Percentiles rank a stretch among this genome's conserved stretches.
phyloP scores from a whole-genome alignment of 2,113 vertebrate genomes.

The Mesoclemmys tuberculata region DNA sequence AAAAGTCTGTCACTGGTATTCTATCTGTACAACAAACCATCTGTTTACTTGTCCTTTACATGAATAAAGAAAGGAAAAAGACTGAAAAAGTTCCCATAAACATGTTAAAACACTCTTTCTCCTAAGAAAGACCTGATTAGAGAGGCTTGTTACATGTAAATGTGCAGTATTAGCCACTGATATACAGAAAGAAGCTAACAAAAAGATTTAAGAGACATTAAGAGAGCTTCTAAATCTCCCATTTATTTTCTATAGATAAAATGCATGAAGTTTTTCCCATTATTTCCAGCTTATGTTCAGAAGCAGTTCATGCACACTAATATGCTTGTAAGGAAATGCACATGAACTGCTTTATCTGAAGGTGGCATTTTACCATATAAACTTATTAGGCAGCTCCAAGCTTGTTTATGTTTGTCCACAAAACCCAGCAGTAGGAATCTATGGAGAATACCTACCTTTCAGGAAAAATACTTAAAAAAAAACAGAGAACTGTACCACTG shows the following conservation, averaged over 20 bases:
- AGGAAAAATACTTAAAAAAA: neutral
- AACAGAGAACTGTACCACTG: neutral
- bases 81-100: neutral
- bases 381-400: slow-evolving; percentile 15
- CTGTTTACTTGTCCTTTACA: neutral
- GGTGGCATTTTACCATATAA: slow-evolving; percentile 44
- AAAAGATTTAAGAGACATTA: neutral
- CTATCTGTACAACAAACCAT: neutral
- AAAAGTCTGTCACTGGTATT: neutral
- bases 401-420: slow-evolving; percentile 20
- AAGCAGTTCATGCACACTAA: neutral
- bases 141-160: neutral
- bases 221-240: neutral
- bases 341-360: neutral
- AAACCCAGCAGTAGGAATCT: slow-evolving; percentile 27
- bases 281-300: neutral
- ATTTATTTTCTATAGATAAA: neutral
- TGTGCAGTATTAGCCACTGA: neutral
- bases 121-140: neutral
- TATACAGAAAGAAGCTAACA: neutral
- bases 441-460: slow-evolving; percentile 33
- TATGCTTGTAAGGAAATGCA: neutral
- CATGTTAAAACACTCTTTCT: neutral
- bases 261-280: neutral
- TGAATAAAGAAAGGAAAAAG: neutral